These are phyloP conservation scores for Cremastinae sp. DNA, from an alignment of 2,888 invertebrate species.

Conservation along the genomic window DNA sequence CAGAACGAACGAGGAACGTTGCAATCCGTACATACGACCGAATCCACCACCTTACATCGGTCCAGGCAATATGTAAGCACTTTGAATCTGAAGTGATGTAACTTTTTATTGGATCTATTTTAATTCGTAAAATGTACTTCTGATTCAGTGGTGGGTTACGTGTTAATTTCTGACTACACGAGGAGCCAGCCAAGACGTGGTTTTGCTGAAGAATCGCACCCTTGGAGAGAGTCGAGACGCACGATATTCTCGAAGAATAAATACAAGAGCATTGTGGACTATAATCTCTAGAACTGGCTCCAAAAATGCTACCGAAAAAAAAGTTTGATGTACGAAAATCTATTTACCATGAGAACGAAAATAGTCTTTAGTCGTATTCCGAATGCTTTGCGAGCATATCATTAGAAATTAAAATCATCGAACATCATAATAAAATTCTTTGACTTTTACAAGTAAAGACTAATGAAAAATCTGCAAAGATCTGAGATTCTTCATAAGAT, in stretches of 20 bases:
- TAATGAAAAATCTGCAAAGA: background rate
- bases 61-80: slow-evolving; percentile 81
- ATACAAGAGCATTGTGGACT: slow-evolving; percentile 56
- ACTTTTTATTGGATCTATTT: too few relatives aligned
- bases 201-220: slow-evolving; percentile 79
- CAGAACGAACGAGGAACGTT: slow-evolving; percentile 73
- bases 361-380: background rate
- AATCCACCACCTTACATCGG: slow-evolving; percentile 84
- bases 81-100: background rate
- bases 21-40: slow-evolving; percentile 80
- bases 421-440: too few relatives aligned
- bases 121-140: too few relatives aligned
- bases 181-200: slow-evolving; percentile 81
- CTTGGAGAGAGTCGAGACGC: slow-evolving; percentile 44
- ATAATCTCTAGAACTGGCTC: slow-evolving; percentile 73
- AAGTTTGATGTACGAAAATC: background rate
- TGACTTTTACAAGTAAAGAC: background rate
- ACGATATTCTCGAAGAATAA: slow-evolving; percentile 39
- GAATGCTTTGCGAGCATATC: too few relatives aligned
- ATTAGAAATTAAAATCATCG: too few relatives aligned
- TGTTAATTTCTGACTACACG: slow-evolving; percentile 82
- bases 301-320: slow-evolving; percentile 50
- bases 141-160: slow-evolving; percentile 72
- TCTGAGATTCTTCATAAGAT: background rate
- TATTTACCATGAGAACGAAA: slow-evolving; percentile 18